Evolutionary conservation across 2,888 invertebrate genomes (phyloP).

Genomic region (Nasonia oneida): DNA sequence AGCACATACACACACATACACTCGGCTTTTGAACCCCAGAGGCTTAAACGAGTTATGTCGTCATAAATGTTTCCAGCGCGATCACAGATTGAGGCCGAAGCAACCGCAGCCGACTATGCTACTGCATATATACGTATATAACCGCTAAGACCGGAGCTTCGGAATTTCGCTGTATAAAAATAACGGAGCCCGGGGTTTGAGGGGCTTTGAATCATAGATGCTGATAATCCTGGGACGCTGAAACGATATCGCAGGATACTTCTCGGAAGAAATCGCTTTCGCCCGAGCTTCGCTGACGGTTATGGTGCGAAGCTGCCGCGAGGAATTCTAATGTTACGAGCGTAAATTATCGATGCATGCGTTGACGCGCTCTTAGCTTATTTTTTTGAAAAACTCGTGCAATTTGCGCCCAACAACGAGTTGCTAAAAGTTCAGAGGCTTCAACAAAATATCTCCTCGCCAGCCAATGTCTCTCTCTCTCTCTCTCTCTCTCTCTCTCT

Average conservation of each 20-base stretch:
- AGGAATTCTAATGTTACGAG: background rate
- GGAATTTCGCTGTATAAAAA: constrained; percentile 40
- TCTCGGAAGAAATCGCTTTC: background rate
- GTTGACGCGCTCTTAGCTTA: too few relatives aligned
- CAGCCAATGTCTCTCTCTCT: background rate
- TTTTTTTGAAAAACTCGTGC: too few relatives aligned
- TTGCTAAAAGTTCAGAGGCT: background rate
- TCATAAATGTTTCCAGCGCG: constrained; percentile 69
- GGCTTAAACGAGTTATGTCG: constrained; percentile 69
- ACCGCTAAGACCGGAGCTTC: constrained; percentile 18
- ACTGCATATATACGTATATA: background rate
- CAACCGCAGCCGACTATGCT: background rate
- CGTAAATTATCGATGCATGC: background rate
- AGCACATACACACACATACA: background rate
- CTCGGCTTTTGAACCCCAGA: constrained; percentile 34
- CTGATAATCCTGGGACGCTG: background rate
- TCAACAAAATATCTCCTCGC: background rate
- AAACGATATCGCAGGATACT: background rate
- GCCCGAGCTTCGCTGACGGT: too few relatives aligned
- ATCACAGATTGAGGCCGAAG: constrained; percentile 58
- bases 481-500: background rate
- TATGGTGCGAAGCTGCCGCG: too few relatives aligned
- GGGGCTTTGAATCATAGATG: constrained; percentile 29
- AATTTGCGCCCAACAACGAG: background rate
- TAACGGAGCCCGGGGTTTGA: background rate